phyloP scores from a whole-genome alignment of 2,797 vertebrate species.

The Mionectes olivaceus region DNA sequence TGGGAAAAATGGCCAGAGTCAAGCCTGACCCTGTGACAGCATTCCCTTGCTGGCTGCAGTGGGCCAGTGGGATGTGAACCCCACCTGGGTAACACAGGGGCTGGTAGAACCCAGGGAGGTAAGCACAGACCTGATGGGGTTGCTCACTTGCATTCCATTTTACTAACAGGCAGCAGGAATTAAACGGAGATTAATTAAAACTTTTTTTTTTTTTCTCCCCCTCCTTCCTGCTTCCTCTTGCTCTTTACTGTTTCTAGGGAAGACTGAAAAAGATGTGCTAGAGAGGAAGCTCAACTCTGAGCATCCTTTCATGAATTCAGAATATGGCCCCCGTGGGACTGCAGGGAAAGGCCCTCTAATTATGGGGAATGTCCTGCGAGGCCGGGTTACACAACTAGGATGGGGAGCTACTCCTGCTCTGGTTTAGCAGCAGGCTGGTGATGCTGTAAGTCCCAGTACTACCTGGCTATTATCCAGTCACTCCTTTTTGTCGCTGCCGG shows the following conservation, averaged over 20 bases:
- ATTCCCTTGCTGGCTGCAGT: background rate
- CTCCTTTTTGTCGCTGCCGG: background rate
- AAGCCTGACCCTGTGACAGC: background rate
- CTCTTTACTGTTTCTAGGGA: slow-evolving; percentile 17
- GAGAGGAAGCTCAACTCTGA: background rate
- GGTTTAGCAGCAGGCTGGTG: background rate
- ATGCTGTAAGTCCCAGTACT: background rate
- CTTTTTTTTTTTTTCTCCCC: rapidly evolving
- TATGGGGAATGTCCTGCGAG: background rate
- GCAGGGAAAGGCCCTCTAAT: slow-evolving; percentile 41
- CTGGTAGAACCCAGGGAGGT: background rate
- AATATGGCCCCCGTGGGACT: background rate
- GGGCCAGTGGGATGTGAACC: background rate
- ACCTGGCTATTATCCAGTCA: slow-evolving; percentile 25
- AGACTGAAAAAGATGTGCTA: background rate
- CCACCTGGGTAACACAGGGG: background rate
- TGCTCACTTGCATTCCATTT: background rate
- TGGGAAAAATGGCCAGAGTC: background rate
- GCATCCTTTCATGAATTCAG: background rate
- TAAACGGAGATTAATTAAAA: slow-evolving; percentile 59
- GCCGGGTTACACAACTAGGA: slow-evolving; percentile 1
- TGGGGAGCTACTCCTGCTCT: background rate
- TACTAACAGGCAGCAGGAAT: slow-evolving; percentile 33
- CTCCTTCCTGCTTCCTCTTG: background rate
- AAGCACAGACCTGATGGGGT: background rate